Percentiles rank a stretch among this genome's conserved stretches.
Evolutionary conservation across 2,797 vertebrate genomes (phyloP).

Genomic region (Muscicapa comitata): DNA sequence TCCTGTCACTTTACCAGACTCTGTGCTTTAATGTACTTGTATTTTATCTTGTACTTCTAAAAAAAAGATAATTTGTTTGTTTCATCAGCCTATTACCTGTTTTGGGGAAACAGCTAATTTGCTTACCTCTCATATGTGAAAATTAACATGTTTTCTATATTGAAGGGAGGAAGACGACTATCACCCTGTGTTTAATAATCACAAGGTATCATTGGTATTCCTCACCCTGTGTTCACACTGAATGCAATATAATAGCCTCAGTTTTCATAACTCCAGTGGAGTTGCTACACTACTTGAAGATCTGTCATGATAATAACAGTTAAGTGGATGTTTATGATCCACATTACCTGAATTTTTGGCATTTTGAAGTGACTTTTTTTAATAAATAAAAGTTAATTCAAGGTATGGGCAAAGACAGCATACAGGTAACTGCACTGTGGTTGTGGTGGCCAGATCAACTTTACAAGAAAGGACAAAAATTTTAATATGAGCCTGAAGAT

Average conservation of each 20-base stretch:
- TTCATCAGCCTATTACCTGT: not conserved
- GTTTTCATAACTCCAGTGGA: slow-evolving; percentile 54
- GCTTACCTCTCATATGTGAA: not conserved
- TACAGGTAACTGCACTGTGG: not conserved
- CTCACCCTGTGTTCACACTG: not conserved
- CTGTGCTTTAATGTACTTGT: not conserved
- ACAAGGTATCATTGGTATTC: not conserved
- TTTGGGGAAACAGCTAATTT: not conserved
- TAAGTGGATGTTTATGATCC: not conserved
- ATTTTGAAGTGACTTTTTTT: not conserved
- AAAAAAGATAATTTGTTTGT: not conserved
- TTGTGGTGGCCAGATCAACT: not conserved
- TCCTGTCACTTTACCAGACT: not conserved
- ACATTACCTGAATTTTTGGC: not conserved
- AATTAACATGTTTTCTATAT: not conserved
- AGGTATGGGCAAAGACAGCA: not conserved
- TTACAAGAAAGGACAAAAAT: not conserved
- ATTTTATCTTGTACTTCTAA: not conserved
- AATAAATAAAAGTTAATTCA: not conserved
- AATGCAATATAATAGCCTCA: not conserved
- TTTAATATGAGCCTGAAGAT: not conserved
- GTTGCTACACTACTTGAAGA: slow-evolving; percentile 32
- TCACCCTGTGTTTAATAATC: not conserved
- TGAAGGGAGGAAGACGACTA: not conserved
- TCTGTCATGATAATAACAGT: not conserved